These are phyloP conservation scores for Oscheius sp. DNA, from an alignment of 2,888 invertebrate species.

Conservation along the genomic window DNA sequence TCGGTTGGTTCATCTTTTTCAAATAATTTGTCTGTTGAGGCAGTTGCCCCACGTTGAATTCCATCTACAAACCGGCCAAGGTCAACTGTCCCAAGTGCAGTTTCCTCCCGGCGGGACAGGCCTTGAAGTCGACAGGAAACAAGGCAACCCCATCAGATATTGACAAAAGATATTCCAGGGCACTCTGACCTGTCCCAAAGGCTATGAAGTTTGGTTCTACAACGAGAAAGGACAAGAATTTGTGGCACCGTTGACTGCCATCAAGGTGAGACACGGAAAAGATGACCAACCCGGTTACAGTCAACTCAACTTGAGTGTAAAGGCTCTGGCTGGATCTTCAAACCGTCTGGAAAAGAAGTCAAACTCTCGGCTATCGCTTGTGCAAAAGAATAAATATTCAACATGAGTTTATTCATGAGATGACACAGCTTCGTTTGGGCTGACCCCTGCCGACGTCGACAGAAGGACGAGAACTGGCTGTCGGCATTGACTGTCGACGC, in stretches of 20 bases:
- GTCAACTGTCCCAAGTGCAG: slow-evolving; percentile 27
- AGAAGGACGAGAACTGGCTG: slow-evolving; percentile 40
- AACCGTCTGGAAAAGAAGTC: neutral
- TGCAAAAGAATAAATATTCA: slow-evolving; percentile 20
- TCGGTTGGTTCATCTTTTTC: neutral
- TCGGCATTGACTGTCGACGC: slow-evolving; percentile 53
- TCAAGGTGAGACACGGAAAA: slow-evolving; percentile 6
- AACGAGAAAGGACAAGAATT: slow-evolving; percentile 26
- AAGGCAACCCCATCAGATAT: neutral
- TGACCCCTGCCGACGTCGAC: slow-evolving; percentile 43
- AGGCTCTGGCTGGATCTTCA: slow-evolving; percentile 12
- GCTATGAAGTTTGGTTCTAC: slow-evolving; percentile 30
- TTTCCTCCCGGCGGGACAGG: slow-evolving; percentile 23
- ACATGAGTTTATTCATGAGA: slow-evolving; percentile 18
- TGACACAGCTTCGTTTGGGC: slow-evolving; percentile 25
- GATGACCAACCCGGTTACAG: neutral
- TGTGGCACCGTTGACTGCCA: slow-evolving; percentile 11
- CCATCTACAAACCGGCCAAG: slow-evolving; percentile 26
- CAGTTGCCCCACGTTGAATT: slow-evolving; percentile 14
- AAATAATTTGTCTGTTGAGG: slow-evolving; percentile 6
- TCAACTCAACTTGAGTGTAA: neutral
- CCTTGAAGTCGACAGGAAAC: neutral
- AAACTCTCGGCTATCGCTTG: slow-evolving; percentile 21
- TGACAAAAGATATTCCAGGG: slow-evolving; percentile 5
- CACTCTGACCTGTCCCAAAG: slow-evolving; percentile 9